Base-by-base conservation (phyloP, 2,888 invertebrate species). In the Agrilus cyanescens region DNA sequence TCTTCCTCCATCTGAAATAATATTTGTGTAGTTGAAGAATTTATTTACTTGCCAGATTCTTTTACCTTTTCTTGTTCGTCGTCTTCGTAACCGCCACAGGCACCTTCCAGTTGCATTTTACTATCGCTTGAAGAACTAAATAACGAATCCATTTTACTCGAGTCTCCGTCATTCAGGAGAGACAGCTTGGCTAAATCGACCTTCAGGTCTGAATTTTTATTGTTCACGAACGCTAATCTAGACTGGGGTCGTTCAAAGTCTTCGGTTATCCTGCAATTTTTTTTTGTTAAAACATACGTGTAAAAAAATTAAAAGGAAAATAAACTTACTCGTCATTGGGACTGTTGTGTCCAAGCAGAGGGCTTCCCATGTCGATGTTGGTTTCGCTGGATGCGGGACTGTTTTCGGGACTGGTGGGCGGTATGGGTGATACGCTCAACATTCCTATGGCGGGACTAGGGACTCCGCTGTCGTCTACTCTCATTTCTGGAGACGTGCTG, bases 301-400 rank as follows among this genome's bases (percentile, higher is more conserved):
- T 37, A 16, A 12, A 10, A n/a, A 13, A 41, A 31, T 32, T n/a
- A n/a, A 32, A 36, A 32, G 32, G 43, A n/a, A n/a, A n/a, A n/a
- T n/a, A n/a, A n/a, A 57, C 59, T 55, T 52, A 65, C 57, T 63
- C 63, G 35, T 61, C 60, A 41, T 58, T 56, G 1, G 60, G 60
- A 49, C 61, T 63, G 41, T 58, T 58, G 32, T 54, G 54, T 10
- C 57, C 60, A 40, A 54, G 49, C 7, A 53, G 33, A 1, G 74
- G 74, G 57, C 73, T 74, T 8, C 73, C 71, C 32, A 74, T 62
- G 41, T 76, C 75, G 18, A 75, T 59, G 47, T 74, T 75, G 6
- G 73, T 70, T 53, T 76, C 77, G 51, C 74, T 75, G 3, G 75
- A 74, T 1, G 73, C 59, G 2, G 61, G 60, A 46, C 57, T 58